Conservation (phyloP, 2,113 vertebrate species). For the Smithornis capensis region DNA sequence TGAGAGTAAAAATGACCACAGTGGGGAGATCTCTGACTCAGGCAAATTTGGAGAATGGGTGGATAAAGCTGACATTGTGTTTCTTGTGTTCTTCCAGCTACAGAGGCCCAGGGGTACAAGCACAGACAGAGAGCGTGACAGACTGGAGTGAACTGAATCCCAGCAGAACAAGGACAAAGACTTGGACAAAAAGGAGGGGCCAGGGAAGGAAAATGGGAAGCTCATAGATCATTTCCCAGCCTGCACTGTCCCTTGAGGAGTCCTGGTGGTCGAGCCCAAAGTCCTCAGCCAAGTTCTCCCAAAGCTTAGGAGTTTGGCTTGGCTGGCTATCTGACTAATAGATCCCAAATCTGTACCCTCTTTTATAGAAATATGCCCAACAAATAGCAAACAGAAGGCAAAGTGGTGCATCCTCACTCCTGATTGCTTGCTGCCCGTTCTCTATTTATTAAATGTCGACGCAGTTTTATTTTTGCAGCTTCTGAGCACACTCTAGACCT, state of each 20-base stretch:
- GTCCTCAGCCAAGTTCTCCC: background rate
- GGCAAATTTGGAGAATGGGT: background rate
- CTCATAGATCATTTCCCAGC: background rate
- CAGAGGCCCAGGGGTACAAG: conserved; percentile 7
- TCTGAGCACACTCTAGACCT: background rate
- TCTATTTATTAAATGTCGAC: conserved; percentile 42
- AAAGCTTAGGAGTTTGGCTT: background rate
- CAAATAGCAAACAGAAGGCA: background rate
- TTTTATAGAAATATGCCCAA: background rate
- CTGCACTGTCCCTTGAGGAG: background rate
- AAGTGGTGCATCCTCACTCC: background rate
- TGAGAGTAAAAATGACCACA: fast-evolving
- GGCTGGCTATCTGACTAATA: background rate
- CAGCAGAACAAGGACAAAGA: background rate
- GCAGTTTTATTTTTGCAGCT: background rate
- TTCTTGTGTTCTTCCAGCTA: background rate
- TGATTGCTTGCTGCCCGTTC: background rate
- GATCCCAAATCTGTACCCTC: background rate
- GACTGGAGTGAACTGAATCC: background rate
- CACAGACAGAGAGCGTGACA: background rate
- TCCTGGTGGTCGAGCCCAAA: background rate
- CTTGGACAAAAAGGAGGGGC: background rate
- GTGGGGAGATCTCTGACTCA: background rate
- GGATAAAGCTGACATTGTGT: background rate
- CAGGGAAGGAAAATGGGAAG: background rate